phyloP scores from a whole-genome alignment of 2,888 invertebrate species.

The Andrena haemorrhoa region DNA sequence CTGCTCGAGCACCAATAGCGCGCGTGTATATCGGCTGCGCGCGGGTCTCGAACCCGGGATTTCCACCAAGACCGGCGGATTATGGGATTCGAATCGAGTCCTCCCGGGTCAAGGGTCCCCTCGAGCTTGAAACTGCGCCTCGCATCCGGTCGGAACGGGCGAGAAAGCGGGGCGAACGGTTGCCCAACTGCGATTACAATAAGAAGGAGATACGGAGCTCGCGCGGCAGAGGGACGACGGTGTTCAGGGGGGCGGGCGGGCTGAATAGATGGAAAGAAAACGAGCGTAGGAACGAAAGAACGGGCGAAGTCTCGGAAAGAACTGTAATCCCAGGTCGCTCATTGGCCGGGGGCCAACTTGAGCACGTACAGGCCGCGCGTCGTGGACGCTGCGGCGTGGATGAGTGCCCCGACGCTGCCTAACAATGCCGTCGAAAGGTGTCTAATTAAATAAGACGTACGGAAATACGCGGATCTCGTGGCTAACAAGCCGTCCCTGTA shows the following conservation, averaged over 20 bases:
- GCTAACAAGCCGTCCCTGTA: slow-evolving; percentile 80
- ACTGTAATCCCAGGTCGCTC: slow-evolving; percentile 71
- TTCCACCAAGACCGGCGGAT: slow-evolving; percentile 45
- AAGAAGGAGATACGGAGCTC: slow-evolving; percentile 29
- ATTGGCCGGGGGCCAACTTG: slow-evolving; percentile 79
- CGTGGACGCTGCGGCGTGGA: slow-evolving; percentile 54
- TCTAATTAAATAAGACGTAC: slow-evolving; percentile 84
- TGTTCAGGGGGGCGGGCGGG: slow-evolving; percentile 34
- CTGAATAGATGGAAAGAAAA: slow-evolving; percentile 58
- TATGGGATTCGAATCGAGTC: slow-evolving; percentile 54
- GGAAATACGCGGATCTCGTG: slow-evolving; percentile 73
- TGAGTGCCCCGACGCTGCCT: slow-evolving; percentile 75
- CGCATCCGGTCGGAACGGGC: slow-evolving; percentile 10
- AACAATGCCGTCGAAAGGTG: slow-evolving; percentile 83
- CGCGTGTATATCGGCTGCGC: slow-evolving; percentile 21
- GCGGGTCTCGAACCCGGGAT: slow-evolving; percentile 38
- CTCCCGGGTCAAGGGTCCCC: slow-evolving; percentile 57
- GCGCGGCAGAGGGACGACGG: slow-evolving; percentile 5
- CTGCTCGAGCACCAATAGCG: slow-evolving; percentile 50
- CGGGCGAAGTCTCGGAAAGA: slow-evolving; percentile 61
- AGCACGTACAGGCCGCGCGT: slow-evolving; percentile 75
- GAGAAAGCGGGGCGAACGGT: slow-evolving; percentile 23
- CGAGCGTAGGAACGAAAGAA: slow-evolving; percentile 8
- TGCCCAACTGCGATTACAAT: slow-evolving; percentile 43
- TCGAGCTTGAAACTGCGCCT: slow-evolving; percentile 56